Base-by-base conservation (phyloP, 2,888 invertebrate genomes). In the Nemotelus pantherinus region DNA sequence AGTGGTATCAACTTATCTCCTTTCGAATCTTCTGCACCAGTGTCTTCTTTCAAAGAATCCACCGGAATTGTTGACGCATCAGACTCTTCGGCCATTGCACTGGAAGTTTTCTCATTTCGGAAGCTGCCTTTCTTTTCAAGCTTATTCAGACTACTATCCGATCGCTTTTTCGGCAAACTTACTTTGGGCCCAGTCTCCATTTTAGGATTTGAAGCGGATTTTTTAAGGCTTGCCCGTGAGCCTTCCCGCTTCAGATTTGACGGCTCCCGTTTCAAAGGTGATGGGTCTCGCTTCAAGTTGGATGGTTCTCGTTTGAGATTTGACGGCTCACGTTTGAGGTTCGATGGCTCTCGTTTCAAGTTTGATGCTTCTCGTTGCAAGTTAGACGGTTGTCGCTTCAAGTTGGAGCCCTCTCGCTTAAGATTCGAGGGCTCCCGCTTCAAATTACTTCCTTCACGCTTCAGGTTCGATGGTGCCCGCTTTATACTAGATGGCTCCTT, bases 121-220 rank as follows among this genome's bases (percentile, higher is more conserved):
- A 81, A 80, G 67, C 81, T 80, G 10, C 50, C 57, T 44, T 80
- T 79, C 47, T 82, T 81, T n/a, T 81, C 81, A 2, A 82, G 41
- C 45, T 80, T 86, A 77, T 81, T 83, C 55, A 86, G 82, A 72
- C 83, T 85, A 43, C 85, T 85, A 68, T 86, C 87, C 3, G 82
- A 81, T 0, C 86, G 83, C 79, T 84, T 85, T 77, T 85, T 85
- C 77, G 82, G 82, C 0, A 86, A 77, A 45, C 85, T 63, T 10
- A 41, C 43, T n/a, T 45, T 74, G 10, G 57, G 41, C 3, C n/a
- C 45, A 4, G 63, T 3, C 43, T 77, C 77, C 44, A 68, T 68
- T 48, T 58, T 71, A 10, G 78, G 58, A 41, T 53, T 78, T 10
- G 80, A 80, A 57, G 71, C n/a, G 50, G 78, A 72, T 45, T 79